Evolutionary conservation across 1,140 invertebrate genomes (phyloP), one percentile per base, ranked within the genome.

Genomic region (Drosophila auraria): DNA sequence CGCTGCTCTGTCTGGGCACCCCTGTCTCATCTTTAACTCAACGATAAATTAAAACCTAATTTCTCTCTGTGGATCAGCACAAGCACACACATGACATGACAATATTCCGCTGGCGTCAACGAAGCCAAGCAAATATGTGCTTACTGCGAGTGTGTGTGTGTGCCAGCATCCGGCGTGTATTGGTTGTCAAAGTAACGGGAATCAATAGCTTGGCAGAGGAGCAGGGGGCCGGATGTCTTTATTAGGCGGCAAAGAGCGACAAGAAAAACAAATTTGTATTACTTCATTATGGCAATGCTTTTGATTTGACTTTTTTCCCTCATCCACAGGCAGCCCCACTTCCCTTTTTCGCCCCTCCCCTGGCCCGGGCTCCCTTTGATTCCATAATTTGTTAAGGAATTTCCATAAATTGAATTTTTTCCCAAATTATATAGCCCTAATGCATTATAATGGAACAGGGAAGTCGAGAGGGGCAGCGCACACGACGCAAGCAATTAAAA

Each of bases 271-370:
- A 76, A 82, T 79, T 79, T 86, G 77, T 86, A 87, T 87, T 86
- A 86, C 83, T 86, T 86, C 80, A 87, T 86, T 86, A 86, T 76
- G 70, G 68, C 57, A 58, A 79, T 79, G 82, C 79, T 87, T 87
- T 82, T 82, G 80, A 82, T 82, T 86, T 49, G 72, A 66, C 58
- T 68, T 75, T 62, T 74, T 74, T 58, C n/a, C 15, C 38, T n/a
- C 23, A 30, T 49, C 12, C 20, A 11, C 11, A 11, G 20, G 9
- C 62, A 25, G 15, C 3, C 23, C 14, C 40, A n/a, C 17, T 5
- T 7, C 42, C 14, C 12, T 5, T 33, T 33, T 12, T 12, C 17
- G 9, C 2, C 14, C n/a, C 27, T 3, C 51, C 9, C 11, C 36
- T n/a, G 5, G 33, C 14, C 69, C 9, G 71, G 54, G 23, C 54